These are phyloP conservation scores for Mythimna ferrago DNA, from an alignment of 2,888 invertebrate species.

Conservation along the genomic window DNA sequence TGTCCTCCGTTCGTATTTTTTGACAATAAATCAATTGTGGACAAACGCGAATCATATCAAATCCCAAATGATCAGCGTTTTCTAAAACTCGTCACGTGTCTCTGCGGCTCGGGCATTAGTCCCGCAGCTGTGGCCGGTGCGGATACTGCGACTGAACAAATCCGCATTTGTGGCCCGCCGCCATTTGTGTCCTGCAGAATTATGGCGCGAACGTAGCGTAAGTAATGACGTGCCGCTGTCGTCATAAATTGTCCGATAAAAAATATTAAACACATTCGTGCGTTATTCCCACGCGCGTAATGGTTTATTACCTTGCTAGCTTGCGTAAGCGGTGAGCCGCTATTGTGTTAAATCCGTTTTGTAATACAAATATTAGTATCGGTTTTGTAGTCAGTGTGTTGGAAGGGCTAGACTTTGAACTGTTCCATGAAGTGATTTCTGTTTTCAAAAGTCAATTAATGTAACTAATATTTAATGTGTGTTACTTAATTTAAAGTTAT, in stretches of 20 bases:
- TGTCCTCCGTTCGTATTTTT: neutral
- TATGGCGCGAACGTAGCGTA: conserved; percentile 45
- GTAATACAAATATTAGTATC: conserved; percentile 32
- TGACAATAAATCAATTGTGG: conserved; percentile 19
- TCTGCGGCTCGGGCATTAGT: conserved; percentile 31
- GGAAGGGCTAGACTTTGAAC: neutral
- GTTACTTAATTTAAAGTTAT: too few relatives aligned
- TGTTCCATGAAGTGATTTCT: neutral
- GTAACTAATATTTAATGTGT: neutral
- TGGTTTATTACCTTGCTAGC: conserved; percentile 34
- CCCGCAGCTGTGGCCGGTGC: conserved; percentile 68
- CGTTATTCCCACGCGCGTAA: conserved; percentile 48
- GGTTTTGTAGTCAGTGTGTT: neutral
- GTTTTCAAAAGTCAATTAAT: neutral
- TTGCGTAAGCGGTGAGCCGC: conserved; percentile 31
- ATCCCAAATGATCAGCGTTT: conserved; percentile 30
- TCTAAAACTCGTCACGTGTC: conserved; percentile 45
- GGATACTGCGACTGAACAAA: conserved; percentile 60
- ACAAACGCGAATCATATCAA: neutral
- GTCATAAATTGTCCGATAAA: conserved; percentile 56
- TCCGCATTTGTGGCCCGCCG: conserved; percentile 55
- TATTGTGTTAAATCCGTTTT: conserved; percentile 34
- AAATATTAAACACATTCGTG: conserved; percentile 52
- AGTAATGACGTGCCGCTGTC: conserved; percentile 62
- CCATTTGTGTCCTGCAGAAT: conserved; percentile 54